Conservation (phyloP, 2,113 vertebrate genomes). For the Aplodontia rufa region DNA sequence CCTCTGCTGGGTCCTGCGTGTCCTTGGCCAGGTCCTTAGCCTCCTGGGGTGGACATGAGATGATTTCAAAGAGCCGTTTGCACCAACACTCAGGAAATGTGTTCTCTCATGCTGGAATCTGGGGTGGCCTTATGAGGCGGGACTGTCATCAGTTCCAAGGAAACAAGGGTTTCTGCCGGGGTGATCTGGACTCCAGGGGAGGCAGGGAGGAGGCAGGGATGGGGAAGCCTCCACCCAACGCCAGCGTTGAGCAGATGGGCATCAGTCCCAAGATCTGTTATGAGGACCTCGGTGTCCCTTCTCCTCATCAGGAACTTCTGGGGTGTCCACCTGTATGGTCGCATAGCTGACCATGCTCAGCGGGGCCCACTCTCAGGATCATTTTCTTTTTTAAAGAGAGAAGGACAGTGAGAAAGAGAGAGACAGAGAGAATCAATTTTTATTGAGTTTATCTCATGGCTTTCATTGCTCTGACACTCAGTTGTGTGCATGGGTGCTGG, state of each 20-base stretch:
- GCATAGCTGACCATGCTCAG: background rate
- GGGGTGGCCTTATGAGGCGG: background rate
- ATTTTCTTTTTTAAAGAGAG: no score
- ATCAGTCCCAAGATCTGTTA: background rate
- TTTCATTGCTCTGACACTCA: no score
- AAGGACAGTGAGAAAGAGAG: no score
- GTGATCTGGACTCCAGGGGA: background rate
- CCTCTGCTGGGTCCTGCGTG: rapidly evolving
- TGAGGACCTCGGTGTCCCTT: background rate
- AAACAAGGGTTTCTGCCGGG: background rate
- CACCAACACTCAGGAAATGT: background rate
- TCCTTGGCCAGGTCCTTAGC: background rate
- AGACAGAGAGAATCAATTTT: no score
- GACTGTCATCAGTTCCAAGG: background rate
- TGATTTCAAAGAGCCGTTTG: background rate
- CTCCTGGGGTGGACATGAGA: no score
- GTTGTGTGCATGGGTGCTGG: no score
- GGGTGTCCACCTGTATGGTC: background rate
- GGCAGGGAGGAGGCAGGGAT: no score
- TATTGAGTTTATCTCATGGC: no score
- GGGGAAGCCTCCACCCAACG: background rate
- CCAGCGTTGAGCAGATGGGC: background rate
- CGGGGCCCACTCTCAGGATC: background rate
- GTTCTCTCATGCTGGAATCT: background rate
- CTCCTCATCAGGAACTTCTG: background rate